Conservation (phyloP, 2,888 invertebrate genomes). For the Hanleya hanleyi region DNA sequence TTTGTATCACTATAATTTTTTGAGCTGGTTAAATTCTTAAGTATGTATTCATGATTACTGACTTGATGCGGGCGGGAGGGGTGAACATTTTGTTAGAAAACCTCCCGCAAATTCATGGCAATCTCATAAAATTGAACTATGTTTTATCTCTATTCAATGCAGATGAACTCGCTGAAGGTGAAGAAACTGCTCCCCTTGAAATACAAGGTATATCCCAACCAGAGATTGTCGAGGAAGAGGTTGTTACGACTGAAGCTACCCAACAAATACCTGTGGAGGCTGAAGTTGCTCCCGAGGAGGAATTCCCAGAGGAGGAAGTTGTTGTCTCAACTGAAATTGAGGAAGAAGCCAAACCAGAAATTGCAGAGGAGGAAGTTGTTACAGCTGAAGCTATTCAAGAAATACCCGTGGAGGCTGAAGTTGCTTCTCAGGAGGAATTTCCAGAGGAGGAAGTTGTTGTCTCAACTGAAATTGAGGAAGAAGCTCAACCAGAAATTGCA, state of each 20-base stretch:
- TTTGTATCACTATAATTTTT: no score
- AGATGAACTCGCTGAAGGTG: not conserved
- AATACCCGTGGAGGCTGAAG: not conserved
- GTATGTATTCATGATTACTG: no score
- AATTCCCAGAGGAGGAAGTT: not conserved
- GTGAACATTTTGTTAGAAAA: not conserved
- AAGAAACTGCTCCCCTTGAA: not conserved
- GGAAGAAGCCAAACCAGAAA: not conserved
- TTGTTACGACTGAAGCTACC: not conserved
- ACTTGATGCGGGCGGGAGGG: not conserved
- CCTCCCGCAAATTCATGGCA: not conserved
- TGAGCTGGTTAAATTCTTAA: no score
- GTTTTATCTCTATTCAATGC: not conserved
- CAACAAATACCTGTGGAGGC: conserved; percentile 1
- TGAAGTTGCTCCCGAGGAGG: not conserved
- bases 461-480: not conserved
- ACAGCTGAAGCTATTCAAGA: not conserved
- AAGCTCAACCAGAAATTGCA: not conserved
- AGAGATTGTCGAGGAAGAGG: not conserved
- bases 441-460: not conserved
- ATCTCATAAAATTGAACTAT: not conserved
- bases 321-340: not conserved
- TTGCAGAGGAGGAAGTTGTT: not conserved
- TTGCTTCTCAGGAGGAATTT: not conserved
- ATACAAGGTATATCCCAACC: not conserved